Conservation (phyloP, 1,140 invertebrate species). For the Chlorops oryzae region DNA sequence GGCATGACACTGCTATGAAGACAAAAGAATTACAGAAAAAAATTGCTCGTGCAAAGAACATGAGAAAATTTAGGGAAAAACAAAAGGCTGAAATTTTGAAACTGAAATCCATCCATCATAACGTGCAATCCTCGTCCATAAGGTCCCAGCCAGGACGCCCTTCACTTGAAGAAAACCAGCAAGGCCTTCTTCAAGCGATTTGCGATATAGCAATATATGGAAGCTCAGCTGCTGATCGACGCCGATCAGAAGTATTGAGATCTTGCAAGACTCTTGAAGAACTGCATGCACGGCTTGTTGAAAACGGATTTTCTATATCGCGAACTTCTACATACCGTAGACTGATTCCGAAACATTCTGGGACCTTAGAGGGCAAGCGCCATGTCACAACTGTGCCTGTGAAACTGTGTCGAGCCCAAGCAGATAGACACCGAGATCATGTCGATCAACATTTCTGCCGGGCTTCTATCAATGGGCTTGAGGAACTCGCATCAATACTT, state of each 20-base stretch:
- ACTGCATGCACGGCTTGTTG: too few relatives aligned
- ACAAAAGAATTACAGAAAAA: not conserved
- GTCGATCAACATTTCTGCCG: not conserved
- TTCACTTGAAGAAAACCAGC: too few relatives aligned
- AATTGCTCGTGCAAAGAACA: not conserved
- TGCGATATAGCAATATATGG: too few relatives aligned
- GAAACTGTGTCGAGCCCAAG: not conserved
- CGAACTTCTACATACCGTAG: not conserved
- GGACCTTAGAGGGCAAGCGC: not conserved
- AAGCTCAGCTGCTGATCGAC: too few relatives aligned
- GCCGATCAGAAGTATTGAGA: too few relatives aligned
- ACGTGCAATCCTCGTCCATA: too few relatives aligned
- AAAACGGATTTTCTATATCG: not conserved
- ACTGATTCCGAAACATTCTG: conserved; percentile 1
- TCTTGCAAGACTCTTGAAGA: too few relatives aligned
- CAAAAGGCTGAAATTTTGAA: not conserved
- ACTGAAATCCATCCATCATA: too few relatives aligned
- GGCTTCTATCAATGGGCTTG: not conserved
- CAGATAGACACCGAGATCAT: not conserved
- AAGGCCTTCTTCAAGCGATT: too few relatives aligned
- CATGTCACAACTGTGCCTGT: conserved; percentile 1
- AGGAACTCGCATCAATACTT: conserved; percentile 1
- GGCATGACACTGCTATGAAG: too few relatives aligned
- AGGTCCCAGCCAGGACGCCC: too few relatives aligned
- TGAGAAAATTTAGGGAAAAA: not conserved